Percentiles rank a stretch among this genome's conserved stretches.
phyloP scores from a whole-genome alignment of 2,888 invertebrate genomes.

The Pandemis heparana region DNA sequence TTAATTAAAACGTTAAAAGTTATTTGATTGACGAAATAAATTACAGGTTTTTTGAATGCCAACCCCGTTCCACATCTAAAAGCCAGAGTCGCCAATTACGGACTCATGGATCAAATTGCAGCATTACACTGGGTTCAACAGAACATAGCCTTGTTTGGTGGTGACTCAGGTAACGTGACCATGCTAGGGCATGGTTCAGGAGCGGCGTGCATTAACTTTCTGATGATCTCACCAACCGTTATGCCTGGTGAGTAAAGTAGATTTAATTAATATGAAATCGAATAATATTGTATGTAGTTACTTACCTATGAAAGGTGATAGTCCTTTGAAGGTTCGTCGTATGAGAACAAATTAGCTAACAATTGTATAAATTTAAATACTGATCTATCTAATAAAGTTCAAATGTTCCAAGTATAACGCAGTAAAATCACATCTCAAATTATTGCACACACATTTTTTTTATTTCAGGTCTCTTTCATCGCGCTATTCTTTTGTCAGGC shows the following conservation, averaged over 20 bases:
- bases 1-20: neutral
- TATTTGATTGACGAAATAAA: neutral
- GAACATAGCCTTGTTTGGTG: slow-evolving; percentile 97
- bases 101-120: slow-evolving; percentile 98
- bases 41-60: slow-evolving; percentile 94
- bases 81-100: slow-evolving; percentile 97
- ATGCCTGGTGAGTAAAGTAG: slow-evolving; percentile 83
- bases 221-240: slow-evolving; percentile 98
- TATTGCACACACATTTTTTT: neutral
- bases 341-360: neutral
- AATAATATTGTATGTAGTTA: neutral
- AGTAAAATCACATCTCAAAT: too few relatives aligned
- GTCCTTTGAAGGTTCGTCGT: neutral
- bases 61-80: slow-evolving; percentile 94
- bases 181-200: slow-evolving; percentile 98
- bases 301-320: too few relatives aligned
- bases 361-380: neutral
- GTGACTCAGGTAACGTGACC: slow-evolving; percentile 97
- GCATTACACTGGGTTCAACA: slow-evolving; percentile 99
- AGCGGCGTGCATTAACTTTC: slow-evolving; percentile 98
- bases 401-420: too few relatives aligned
- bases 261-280: neutral
- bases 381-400: neutral
- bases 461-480: slow-evolving; percentile 91
- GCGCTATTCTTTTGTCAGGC: slow-evolving; percentile 94